A percentile compares a stretch with the other conserved stretches of the same genome.
Conservation (phyloP, 2,113 vertebrate genomes). For the Hipposideros armiger region DNA sequence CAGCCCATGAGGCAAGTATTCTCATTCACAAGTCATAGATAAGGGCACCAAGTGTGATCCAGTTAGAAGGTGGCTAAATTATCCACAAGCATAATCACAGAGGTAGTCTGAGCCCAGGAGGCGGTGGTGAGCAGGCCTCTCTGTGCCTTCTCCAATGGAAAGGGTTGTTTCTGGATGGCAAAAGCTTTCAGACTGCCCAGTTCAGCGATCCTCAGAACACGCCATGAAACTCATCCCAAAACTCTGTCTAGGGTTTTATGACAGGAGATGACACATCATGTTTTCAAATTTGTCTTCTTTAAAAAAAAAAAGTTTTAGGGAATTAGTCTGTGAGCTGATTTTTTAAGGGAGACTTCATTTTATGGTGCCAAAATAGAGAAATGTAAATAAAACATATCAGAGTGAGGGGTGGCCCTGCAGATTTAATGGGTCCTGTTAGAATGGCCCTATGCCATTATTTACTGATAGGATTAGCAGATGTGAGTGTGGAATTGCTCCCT, state of each 20-base stretch:
- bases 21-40: background rate
- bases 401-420: background rate
- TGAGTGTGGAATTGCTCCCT: slow-evolving; percentile 52
- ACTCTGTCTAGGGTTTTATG: background rate
- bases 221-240: background rate
- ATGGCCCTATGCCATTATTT: slow-evolving; percentile 43
- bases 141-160: background rate
- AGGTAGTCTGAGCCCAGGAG: background rate
- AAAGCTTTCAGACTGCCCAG: background rate
- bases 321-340: slow-evolving; percentile 5
- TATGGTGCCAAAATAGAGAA: background rate
- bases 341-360: background rate
- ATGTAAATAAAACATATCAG: background rate
- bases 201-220: background rate
- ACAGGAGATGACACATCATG: background rate
- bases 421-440: background rate
- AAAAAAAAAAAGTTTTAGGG: background rate
- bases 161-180: no score
- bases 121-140: background rate
- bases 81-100: background rate
- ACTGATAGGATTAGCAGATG: slow-evolving; percentile 62
- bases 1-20: background rate
- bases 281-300: slow-evolving; percentile 5
- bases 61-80: background rate
- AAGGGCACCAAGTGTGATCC: background rate